Evolutionary conservation across 2,113 vertebrate genomes (phyloP).

Genomic region (Crotalus viridis): DNA sequence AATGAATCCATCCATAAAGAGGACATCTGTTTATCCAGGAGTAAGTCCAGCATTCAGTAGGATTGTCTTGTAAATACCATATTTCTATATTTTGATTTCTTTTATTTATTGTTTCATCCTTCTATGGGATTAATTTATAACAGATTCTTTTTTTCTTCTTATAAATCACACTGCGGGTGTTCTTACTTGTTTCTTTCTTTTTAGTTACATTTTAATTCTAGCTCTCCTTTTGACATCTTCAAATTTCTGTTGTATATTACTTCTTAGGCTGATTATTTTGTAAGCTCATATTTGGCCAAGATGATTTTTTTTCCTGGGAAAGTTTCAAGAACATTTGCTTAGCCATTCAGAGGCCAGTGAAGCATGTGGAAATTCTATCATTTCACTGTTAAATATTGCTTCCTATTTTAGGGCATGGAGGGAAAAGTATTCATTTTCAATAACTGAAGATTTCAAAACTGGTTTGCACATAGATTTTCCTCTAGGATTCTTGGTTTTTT

Average conservation of each 20-base stretch:
- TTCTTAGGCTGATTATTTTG: neutral
- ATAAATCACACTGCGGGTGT: neutral
- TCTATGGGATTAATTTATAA: neutral
- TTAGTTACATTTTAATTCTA: conserved; percentile 16
- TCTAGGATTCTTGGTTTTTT: neutral
- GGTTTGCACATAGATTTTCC: neutral
- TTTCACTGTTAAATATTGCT: conserved; percentile 2
- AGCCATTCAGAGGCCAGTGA: neutral
- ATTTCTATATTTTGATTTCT: neutral
- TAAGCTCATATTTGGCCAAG: neutral
- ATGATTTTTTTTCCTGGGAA: neutral
- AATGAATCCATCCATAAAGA: neutral
- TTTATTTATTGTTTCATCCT: neutral
- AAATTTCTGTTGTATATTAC: neutral
- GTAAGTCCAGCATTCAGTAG: neutral
- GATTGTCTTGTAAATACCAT: neutral
- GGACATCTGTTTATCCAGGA: neutral
- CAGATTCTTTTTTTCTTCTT: conserved; percentile 22
- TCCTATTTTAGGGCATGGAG: neutral
- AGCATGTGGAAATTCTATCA: neutral
- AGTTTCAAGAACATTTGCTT: conserved; percentile 24
- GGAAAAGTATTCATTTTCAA: neutral
- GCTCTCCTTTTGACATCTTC: neutral
- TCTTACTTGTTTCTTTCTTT: neutral
- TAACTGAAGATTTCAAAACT: conserved; percentile 2